phyloP scores from a whole-genome alignment of 2,797 vertebrate genomes.

The Masticophis lateralis region DNA sequence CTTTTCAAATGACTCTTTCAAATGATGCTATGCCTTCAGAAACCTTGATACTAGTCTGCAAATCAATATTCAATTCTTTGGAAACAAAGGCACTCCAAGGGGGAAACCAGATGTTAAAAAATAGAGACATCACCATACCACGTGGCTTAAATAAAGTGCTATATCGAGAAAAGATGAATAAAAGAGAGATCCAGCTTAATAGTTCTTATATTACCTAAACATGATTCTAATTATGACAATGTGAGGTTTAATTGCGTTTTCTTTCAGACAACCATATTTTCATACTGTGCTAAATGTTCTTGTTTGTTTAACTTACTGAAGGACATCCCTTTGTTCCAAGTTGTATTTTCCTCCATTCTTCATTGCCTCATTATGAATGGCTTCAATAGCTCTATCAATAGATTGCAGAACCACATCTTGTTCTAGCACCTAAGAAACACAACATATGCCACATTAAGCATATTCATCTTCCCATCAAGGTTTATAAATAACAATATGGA shows the following conservation, averaged over 20 bases:
- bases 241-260: background rate
- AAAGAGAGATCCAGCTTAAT: background rate
- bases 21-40: background rate
- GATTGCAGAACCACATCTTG: slow-evolving; percentile 96
- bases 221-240: background rate
- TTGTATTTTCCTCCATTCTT: slow-evolving; percentile 97
- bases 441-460: background rate
- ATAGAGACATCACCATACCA: background rate
- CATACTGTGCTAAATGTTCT: background rate
- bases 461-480: background rate
- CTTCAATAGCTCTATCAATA: slow-evolving; percentile 95
- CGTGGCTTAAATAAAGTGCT: background rate
- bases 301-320: slow-evolving; percentile 83
- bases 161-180: background rate
- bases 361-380: slow-evolving; percentile 95
- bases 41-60: background rate
- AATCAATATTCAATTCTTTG: background rate
- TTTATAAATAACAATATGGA: background rate
- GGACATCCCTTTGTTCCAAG: slow-evolving; percentile 93
- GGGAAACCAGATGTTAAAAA: background rate
- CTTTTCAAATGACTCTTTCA: background rate
- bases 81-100: background rate
- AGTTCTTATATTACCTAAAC: background rate
- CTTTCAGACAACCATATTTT: background rate
- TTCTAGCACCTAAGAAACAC: slow-evolving; percentile 77